A percentile compares a stretch with the other conserved stretches of the same genome.
Evolutionary conservation across 1,140 invertebrate species (phyloP).

Genomic region (Drosophila sp.): DNA sequence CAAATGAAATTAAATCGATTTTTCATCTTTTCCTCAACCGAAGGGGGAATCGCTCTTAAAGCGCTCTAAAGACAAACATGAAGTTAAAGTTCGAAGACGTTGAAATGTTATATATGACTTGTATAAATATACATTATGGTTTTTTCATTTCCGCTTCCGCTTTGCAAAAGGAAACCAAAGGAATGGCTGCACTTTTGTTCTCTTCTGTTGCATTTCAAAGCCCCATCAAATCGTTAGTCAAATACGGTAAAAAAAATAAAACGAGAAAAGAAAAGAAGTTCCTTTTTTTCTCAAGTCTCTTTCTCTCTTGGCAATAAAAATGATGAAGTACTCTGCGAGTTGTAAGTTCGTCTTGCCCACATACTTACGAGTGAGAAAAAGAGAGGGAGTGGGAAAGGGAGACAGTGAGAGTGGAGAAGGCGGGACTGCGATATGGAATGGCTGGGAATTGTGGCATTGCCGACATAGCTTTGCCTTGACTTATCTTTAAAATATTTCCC

Average conservation of each 20-base stretch:
- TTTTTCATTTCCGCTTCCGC: conserved; percentile 63
- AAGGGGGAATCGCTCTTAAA: conserved; percentile 32
- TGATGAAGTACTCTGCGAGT: conserved; percentile 68
- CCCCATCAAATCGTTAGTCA: conserved; percentile 77
- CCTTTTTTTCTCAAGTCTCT: conserved; percentile 38
- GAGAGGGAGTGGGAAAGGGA: background rate
- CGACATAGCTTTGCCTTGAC: conserved; percentile 36
- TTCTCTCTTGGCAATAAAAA: conserved; percentile 70
- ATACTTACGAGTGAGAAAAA: conserved; percentile 5
- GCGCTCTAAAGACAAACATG: conserved; percentile 11
- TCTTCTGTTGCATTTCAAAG: conserved; percentile 59
- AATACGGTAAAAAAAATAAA: conserved; percentile 52
- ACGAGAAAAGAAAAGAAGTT: background rate
- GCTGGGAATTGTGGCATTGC: conserved; percentile 35
- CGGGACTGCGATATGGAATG: conserved; percentile 4
- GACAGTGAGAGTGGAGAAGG: background rate
- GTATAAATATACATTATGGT: conserved; percentile 63
- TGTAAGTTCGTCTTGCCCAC: conserved; percentile 44
- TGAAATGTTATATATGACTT: conserved; percentile 46
- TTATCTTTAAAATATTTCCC: background rate
- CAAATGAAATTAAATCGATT: conserved; percentile 79
- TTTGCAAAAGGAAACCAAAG: conserved; percentile 32
- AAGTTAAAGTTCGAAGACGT: background rate
- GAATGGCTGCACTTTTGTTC: conserved; percentile 36
- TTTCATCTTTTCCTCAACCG: conserved; percentile 33